Base-by-base conservation (phyloP, 2,888 invertebrate genomes). In the Meloe dianella region DNA sequence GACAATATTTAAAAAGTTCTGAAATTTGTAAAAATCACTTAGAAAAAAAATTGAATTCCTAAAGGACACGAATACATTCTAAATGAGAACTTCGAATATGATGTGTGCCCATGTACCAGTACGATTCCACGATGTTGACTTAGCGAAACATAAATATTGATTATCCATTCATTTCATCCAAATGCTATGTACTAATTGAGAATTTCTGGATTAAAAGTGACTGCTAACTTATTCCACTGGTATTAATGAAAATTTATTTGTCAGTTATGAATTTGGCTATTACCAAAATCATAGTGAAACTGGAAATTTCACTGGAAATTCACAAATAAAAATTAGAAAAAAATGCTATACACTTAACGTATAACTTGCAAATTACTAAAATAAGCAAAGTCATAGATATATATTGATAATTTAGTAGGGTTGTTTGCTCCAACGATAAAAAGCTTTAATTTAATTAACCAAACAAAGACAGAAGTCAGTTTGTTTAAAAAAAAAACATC, bases 131-230 rank as follows among this genome's bases (percentile, higher is more conserved):
- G 64, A 69, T 69, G 59, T 66, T 64, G 66, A 71, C 71, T 67
- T 69, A 71, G 67, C 69, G 71, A 65, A 66, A 69, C 67, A 71
- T 71, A 69, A 71, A 71, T 71, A 71, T 71, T 71, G 71, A 71
- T 71, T 71, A 71, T 63, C 71, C 63, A 69, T 71, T 71, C 71
- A 71, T 69, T 71, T 69, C 59, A 64, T 64, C 71, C 68, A 71
- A 65, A 71, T 71, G 71, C 67, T 69, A 69, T 71, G 65, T 71
- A 69, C 66, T 71, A 71, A 69, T 71, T 71, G 71, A 71, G 71
- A 71, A 71, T 68, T 68, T 71, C 68, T 62, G 71, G 66, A 71
- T 68, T 68, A 66, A 71, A 71, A 71, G 68, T 59, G 61, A 64
- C 64, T 67, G 64, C 61, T 64, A 67, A 67, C 67, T 67, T 67